These are phyloP conservation scores for Monopterus albus DNA, from an alignment of 2,113 vertebrate genomes.

Conservation along the genomic window DNA sequence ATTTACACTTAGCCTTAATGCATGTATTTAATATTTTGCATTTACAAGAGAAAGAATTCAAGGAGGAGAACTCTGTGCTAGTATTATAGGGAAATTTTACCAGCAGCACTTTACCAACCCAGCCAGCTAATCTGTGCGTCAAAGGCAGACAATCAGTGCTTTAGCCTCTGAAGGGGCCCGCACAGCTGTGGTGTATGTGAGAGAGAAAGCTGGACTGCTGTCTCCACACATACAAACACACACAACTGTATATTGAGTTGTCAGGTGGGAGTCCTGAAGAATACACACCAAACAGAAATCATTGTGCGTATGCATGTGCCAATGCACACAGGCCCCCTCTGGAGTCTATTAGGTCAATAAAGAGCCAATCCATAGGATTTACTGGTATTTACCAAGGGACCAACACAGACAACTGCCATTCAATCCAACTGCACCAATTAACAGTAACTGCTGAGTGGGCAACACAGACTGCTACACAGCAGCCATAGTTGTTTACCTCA, in stretches of 20 bases:
- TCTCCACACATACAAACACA: neutral
- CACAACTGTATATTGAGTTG: conserved; percentile 49
- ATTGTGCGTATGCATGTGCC: conserved; percentile 26
- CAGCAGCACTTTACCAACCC: neutral
- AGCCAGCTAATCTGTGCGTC: too few relatives aligned
- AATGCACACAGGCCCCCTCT: neutral
- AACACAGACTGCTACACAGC: neutral
- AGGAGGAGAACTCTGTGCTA: neutral
- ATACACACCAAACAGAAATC: conserved; percentile 39
- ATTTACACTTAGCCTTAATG: too few relatives aligned
- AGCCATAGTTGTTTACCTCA: too few relatives aligned
- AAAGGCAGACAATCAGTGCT: conserved; percentile 43
- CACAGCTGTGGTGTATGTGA: conserved; percentile 11
- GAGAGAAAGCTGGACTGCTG: neutral
- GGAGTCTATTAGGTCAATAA: conserved; percentile 59
- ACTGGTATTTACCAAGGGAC: conserved; percentile 56
- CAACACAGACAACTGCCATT: conserved; percentile 55
- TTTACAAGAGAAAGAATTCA: neutral
- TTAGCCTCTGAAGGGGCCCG: conserved; percentile 17
- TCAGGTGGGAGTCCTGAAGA: conserved; percentile 39
- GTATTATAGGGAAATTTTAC: neutral
- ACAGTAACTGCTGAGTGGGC: conserved; percentile 34
- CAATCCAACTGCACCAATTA: conserved; percentile 60
- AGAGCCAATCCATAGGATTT: conserved; percentile 52
- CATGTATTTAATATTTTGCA: too few relatives aligned